Percentiles rank a stretch among this genome's conserved stretches.
Evolutionary conservation across 1,140 invertebrate genomes (phyloP).

Genomic region (Penaeus vannamei): DNA sequence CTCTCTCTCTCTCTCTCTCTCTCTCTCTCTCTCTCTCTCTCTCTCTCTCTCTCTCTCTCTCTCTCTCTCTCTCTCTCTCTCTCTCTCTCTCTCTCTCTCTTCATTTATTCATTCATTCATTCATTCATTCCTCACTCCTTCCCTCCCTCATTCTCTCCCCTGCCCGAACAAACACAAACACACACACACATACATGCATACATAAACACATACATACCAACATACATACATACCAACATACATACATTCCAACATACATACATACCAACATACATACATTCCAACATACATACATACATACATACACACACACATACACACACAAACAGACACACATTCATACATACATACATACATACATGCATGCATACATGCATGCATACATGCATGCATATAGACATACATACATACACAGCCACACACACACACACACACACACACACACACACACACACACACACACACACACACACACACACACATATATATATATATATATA

Average conservation of each 20-base stretch:
- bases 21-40: too few relatives aligned
- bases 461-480: too few relatives aligned
- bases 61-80: slow-evolving; percentile 20
- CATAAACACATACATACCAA: not conserved
- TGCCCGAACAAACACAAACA: not conserved
- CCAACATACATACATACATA: not conserved
- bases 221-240: too few relatives aligned
- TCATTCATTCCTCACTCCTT: not conserved
- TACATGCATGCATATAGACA: not conserved
- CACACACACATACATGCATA: not conserved
- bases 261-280: too few relatives aligned
- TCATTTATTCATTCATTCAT: not conserved
- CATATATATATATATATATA: too few relatives aligned
- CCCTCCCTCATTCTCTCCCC: not conserved
- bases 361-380: not conserved
- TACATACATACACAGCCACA: too few relatives aligned
- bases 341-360: not conserved
- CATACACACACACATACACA: not conserved
- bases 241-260: too few relatives aligned
- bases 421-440: too few relatives aligned
- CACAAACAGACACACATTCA: not conserved
- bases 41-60: not conserved
- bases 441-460: too few relatives aligned
- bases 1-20: too few relatives aligned
- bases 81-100: slow-evolving; percentile 28